Percentiles rank a stretch among this genome's conserved stretches.
phyloP scores from a whole-genome alignment of 1,140 invertebrate genomes.

The Formica selysi region DNA sequence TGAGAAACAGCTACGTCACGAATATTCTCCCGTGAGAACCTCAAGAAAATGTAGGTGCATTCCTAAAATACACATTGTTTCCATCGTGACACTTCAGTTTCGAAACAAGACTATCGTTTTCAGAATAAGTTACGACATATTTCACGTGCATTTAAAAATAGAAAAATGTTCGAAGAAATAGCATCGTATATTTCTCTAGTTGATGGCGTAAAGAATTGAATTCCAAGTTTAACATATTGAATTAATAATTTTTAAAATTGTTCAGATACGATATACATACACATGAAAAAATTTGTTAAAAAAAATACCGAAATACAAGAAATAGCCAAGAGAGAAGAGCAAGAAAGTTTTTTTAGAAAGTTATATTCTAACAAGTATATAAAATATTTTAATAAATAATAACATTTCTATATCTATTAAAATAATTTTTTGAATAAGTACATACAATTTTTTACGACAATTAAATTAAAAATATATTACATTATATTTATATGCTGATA shows the following conservation, averaged over 20 bases:
- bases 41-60: slow-evolving; percentile 3
- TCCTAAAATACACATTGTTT: slow-evolving; percentile 52
- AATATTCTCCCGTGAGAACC: slow-evolving; percentile 11
- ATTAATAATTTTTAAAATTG: slow-evolving; percentile 20
- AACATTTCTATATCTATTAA: background rate
- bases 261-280: background rate
- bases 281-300: too few relatives aligned
- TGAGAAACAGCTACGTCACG: slow-evolving; percentile 34
- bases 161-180: slow-evolving; percentile 2
- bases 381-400: background rate
- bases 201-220: slow-evolving; percentile 27
- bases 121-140: slow-evolving; percentile 53
- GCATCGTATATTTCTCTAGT: background rate
- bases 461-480: background rate
- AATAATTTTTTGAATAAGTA: background rate
- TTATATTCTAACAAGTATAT: background rate
- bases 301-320: too few relatives aligned
- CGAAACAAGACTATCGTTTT: slow-evolving; percentile 42
- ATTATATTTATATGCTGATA: background rate
- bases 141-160: slow-evolving; percentile 46
- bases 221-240: background rate
- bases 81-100: slow-evolving; percentile 43
- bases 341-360: too few relatives aligned
- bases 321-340: background rate
- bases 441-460: background rate